phyloP scores from a whole-genome alignment of 1,140 invertebrate species.

The Eulimnadia texana region DNA sequence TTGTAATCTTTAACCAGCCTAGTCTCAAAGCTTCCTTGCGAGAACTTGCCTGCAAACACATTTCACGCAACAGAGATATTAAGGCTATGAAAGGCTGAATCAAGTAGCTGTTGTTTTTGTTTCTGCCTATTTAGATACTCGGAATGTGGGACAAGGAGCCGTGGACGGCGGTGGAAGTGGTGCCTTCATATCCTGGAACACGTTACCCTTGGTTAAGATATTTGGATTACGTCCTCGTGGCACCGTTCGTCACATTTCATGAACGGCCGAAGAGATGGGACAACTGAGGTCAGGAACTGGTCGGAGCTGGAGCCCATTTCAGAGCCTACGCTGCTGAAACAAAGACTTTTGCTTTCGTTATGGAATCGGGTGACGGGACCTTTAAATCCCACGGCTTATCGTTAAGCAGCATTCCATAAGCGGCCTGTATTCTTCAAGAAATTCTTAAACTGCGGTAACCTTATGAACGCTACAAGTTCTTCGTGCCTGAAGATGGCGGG shows the following conservation, averaged over 20 bases:
- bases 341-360: constrained; percentile 28
- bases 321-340: constrained; percentile 26
- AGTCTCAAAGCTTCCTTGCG: too few relatives aligned
- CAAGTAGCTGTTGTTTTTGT: constrained; percentile 37
- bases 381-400: too few relatives aligned
- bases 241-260: constrained; percentile 58
- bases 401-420: too few relatives aligned
- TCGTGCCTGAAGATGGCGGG: constrained; percentile 30
- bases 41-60: too few relatives aligned
- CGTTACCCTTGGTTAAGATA: constrained; percentile 48
- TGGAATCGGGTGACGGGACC: constrained; percentile 41
- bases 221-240: constrained; percentile 50
- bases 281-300: too few relatives aligned
- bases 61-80: too few relatives aligned
- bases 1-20: too few relatives aligned
- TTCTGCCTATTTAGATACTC: constrained; percentile 39
- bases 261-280: constrained; percentile 45
- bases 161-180: constrained; percentile 54
- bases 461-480: constrained; percentile 36
- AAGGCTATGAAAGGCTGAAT: too few relatives aligned
- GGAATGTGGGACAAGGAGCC: constrained; percentile 42
- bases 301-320: constrained; percentile 28
- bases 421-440: too few relatives aligned
- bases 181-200: too few relatives aligned
- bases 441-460: constrained; percentile 35